Evolutionary conservation across 2,797 vertebrate species (phyloP).

Genomic region (Sebastes steindachneri): DNA sequence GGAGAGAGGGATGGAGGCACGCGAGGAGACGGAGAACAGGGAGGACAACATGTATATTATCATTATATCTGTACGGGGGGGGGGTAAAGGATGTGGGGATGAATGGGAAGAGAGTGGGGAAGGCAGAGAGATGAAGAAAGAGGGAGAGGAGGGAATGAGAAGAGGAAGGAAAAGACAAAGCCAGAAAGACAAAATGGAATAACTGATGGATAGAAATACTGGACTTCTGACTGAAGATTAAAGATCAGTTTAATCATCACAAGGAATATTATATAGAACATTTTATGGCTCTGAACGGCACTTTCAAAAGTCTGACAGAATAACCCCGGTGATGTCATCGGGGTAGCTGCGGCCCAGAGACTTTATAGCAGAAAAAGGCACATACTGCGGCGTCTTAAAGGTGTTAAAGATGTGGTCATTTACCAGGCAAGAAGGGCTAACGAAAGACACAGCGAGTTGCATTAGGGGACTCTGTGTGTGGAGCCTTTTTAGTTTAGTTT

Average conservation of each 20-base stretch:
- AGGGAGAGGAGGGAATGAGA: background rate
- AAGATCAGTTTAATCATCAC: background rate
- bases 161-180: background rate
- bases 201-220: background rate
- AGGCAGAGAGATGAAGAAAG: background rate
- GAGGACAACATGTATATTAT: background rate
- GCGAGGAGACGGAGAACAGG: background rate
- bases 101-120: background rate
- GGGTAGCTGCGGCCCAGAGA: background rate
- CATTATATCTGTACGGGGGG: background rate
- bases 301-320: background rate
- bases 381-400: background rate
- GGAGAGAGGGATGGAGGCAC: constrained; percentile 8
- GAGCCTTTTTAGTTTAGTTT: background rate
- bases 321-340: background rate
- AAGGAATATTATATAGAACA: background rate
- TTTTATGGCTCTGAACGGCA: background rate
- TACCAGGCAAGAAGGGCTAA: too few species aligned
- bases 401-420: background rate
- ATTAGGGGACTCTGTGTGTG: background rate
- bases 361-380: background rate
- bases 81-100: background rate
- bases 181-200: background rate
- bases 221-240: background rate
- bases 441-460: background rate